These are phyloP conservation scores for Aphelocoma coerulescens DNA, from an alignment of 2,113 vertebrate species.

Conservation along the genomic window DNA sequence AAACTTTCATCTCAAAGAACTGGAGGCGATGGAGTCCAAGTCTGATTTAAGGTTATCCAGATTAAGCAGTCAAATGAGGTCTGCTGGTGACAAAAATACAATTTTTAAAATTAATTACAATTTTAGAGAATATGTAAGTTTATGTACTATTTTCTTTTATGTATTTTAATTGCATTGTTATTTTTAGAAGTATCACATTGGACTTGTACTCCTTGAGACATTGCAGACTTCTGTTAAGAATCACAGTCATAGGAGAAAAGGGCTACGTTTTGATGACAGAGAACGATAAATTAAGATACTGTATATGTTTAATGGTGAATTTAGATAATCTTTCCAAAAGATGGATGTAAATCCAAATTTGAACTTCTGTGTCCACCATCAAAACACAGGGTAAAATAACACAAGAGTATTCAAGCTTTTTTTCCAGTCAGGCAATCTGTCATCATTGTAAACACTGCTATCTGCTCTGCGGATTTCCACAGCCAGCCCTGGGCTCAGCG, in stretches of 20 bases:
- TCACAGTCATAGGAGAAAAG: background rate
- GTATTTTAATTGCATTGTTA: background rate
- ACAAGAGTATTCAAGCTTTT: slow-evolving; percentile 35
- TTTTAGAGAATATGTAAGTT: background rate
- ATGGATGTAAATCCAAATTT: background rate
- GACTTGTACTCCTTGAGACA: background rate
- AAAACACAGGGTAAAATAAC: slow-evolving; percentile 17
- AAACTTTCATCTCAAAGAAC: background rate
- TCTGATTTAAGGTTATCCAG: background rate
- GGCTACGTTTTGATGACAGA: background rate
- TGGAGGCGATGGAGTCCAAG: background rate
- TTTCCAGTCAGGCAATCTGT: slow-evolving; percentile 59
- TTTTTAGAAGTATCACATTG: background rate
- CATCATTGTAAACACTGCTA: slow-evolving; percentile 41
- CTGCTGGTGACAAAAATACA: background rate
- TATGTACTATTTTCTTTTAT: background rate
- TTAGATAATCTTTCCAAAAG: background rate
- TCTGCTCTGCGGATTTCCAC: slow-evolving; percentile 22
- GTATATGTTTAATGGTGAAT: background rate
- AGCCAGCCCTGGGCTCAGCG: slow-evolving; percentile 27
- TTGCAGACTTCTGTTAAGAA: background rate
- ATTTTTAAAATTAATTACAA: background rate
- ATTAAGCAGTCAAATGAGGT: background rate
- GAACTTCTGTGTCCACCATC: slow-evolving; percentile 25
- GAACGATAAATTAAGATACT: background rate